Evolutionary conservation across 37 sponge, comb jelly and placozoan genomes (phyloP).

Genomic region (Crambe crambe): DNA sequence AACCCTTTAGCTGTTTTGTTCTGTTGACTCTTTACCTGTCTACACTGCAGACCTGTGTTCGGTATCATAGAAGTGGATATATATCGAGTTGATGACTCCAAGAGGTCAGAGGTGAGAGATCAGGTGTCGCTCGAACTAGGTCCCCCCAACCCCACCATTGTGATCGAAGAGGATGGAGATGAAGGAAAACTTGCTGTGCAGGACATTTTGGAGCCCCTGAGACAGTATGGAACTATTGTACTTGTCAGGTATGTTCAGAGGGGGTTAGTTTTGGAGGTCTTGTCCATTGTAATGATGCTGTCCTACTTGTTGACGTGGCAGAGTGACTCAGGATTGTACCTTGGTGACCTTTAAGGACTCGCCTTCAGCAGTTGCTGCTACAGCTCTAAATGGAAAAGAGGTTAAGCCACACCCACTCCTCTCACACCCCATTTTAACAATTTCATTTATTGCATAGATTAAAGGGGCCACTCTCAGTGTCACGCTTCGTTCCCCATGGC

Average conservation of each 20-base stretch:
- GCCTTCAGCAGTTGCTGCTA: constrained; percentile 54
- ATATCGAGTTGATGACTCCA: constrained; percentile 42
- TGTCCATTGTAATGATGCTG: neutral
- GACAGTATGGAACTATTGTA: constrained; percentile 65
- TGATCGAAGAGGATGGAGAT: constrained; percentile 39
- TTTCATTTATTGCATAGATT: constrained; percentile 1
- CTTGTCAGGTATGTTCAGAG: constrained; percentile 79
- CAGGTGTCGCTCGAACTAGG: constrained; percentile 57
- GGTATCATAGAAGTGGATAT: constrained; percentile 89
- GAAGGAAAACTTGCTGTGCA: constrained; percentile 15
- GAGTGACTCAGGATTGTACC: constrained; percentile 34
- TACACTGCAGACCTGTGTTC: constrained; percentile 78
- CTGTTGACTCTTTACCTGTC: neutral
- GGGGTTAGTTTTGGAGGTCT: no score
- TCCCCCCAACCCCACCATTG: constrained; percentile 73
- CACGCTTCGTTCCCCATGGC: constrained; percentile 25
- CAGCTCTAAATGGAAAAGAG: constrained; percentile 50
- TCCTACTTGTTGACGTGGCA: constrained; percentile 3
- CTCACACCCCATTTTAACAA: neutral
- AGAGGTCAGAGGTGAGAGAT: constrained; percentile 28
- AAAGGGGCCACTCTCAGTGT: constrained; percentile 24
- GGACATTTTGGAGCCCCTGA: constrained; percentile 31
- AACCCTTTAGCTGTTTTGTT: neutral
- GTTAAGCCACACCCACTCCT: constrained; percentile 31
- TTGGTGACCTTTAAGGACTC: constrained; percentile 68